Evolutionary conservation across 1,140 invertebrate genomes (phyloP).

Genomic region (Zaprionus ornatus): DNA sequence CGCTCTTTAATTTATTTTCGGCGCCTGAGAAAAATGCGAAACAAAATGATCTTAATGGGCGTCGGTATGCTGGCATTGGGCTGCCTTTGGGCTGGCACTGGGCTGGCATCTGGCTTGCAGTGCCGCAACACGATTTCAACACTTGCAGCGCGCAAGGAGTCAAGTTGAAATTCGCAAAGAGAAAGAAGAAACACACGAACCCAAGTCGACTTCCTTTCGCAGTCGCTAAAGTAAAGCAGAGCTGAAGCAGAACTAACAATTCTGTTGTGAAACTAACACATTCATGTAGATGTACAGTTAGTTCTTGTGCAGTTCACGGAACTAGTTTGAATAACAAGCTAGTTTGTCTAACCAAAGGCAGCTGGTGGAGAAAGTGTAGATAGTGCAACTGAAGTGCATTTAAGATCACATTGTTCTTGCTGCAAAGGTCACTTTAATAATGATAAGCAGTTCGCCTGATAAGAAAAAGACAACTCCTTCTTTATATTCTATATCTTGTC

Average conservation of each 20-base stretch:
- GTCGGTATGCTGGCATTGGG: slow-evolving; percentile 19
- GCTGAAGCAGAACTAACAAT: not conserved
- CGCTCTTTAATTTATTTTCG: slow-evolving; percentile 78
- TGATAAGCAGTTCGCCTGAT: too few species aligned
- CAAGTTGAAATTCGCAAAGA: slow-evolving; percentile 26
- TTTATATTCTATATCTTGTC: too few species aligned
- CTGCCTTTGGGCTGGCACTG: slow-evolving; percentile 11
- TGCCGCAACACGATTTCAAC: slow-evolving; percentile 15
- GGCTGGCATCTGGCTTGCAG: slow-evolving; percentile 10
- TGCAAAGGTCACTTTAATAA: too few species aligned
- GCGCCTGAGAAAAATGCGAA: slow-evolving; percentile 61
- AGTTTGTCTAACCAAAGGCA: not conserved
- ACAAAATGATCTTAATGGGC: slow-evolving; percentile 34
- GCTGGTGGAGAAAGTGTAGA: not conserved
- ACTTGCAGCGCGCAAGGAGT: slow-evolving; percentile 20
- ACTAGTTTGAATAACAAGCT: not conserved
- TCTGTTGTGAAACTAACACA: not conserved
- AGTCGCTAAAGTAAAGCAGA: not conserved
- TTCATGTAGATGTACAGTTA: not conserved
- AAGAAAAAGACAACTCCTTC: too few species aligned
- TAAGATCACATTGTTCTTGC: not conserved
- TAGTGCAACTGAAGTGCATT: not conserved
- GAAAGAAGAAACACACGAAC: not conserved
- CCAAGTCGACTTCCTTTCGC: not conserved
- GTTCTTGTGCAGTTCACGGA: not conserved